Base-by-base conservation (phyloP, 2,113 vertebrate species). In the Scytalopus superciliaris region DNA sequence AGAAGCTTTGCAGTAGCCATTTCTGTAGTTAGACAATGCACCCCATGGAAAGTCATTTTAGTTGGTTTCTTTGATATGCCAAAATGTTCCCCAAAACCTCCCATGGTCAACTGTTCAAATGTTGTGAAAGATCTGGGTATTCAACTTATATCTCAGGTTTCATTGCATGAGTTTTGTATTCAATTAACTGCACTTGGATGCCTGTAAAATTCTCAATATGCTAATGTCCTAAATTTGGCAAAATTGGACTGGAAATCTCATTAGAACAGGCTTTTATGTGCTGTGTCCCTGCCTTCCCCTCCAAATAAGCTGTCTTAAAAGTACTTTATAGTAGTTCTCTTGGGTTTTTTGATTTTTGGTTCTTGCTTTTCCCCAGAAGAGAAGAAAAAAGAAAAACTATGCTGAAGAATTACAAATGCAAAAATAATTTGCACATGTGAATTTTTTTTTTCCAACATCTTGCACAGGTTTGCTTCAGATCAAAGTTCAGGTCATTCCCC, bases 251-350 rank as follows among this genome's bases (percentile, higher is more conserved):
- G 47, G 45, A 93, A 83, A 86, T 77, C 70, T 94, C 42, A 85
- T 85, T 77, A 77, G 60, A 82, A 13, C 14, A 52, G 42, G 27
- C 52, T 95, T 89, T 87, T 78, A 37, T 74, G 14, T 75, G 55
- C 66, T 75, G 23, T 30, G 31, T 78, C 44, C 56, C 57, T 64
- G 66, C 66, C 67, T 86, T 96, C 53, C 53, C 42, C 76, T 85
- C 72, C 59, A 80, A 93, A 66, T 76, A 70, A 83, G 42, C n/a
- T 79, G 45, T 80, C 67, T 93, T 94, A 66, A 87, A 84, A 95
- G 70, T 57, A 73, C n/a, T 82, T 87, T 9, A 37, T 33, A 39
- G 23, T 64, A 33, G 31, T 73, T 85, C 53, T 89, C 39, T 73
- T 85, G 81, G 60, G 66, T 2, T 42, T 64, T 87, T 85, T 72